Base-by-base conservation (phyloP, 1,140 invertebrate genomes). In the Notospermus geniculatus region DNA sequence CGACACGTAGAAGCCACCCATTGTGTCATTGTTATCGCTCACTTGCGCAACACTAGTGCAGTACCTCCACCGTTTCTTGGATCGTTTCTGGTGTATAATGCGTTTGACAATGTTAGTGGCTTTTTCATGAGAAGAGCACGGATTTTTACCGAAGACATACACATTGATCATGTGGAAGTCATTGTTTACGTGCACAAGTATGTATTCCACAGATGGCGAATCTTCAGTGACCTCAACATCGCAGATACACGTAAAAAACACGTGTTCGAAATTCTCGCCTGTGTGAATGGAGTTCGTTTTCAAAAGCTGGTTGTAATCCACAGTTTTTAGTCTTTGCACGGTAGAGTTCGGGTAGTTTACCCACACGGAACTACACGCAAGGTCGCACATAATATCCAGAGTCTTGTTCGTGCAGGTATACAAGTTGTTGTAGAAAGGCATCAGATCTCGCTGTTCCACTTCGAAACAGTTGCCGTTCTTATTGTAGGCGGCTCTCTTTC, bases 181-280 rank as follows among this genome's bases (percentile, higher is more conserved):
- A n/a, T 50, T 50, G n/a, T 50, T 27, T n/a, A 50, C 46, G 46
- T 50, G 46, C 46, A 50, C 46, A 5, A 50, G n/a, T 50, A 50
- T 50, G 25, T 50, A 50, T 7, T 50, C 46, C 46, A n/a, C 46
- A 23, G 46, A 50, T 19, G 46, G 4, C n/a, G 46, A 50, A 9
- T 5, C 5, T 23, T n/a, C 46, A 50, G n/a, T 50, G 25, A 9
- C 25, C 46, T 23, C 46, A 9, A n/a, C n/a, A n/a, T 50, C 46
- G n/a, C 5, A 50, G n/a, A 50, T 50, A 27, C 46, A 50, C n/a
- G 46, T n/a, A 27, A 50, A 50, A n/a, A 50, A 50, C 4, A 50
- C 46, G 46, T 50, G 46, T 50, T 50, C 9, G 25, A 4, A 7
- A 7, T 5, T 50, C n/a, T 50, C 46, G n/a, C 46, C n/a, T 5